Base-by-base conservation (phyloP, 2,113 vertebrate species). In the Nerophis ophidion region DNA sequence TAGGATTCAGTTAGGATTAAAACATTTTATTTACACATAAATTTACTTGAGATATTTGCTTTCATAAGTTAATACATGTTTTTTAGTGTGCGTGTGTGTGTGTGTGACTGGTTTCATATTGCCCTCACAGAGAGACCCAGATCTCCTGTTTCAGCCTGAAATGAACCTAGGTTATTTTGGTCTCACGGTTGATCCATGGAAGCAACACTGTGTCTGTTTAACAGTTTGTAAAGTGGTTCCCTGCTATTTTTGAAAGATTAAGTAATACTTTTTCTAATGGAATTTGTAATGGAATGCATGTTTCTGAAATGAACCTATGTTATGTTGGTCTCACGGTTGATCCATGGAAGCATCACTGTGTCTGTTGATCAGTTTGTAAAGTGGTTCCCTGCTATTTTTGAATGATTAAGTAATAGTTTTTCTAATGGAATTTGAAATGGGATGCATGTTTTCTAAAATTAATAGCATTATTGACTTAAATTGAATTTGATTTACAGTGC, bases 161-260 rank as follows among this genome's bases (percentile, higher is more conserved):
- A 61, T 71, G 47, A 16, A 54, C 38, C 13, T 40, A 57, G 63
- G 71, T 80, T 88, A 84, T 84, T 84, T 83, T 75, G 19, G 61
- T 72, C 35, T 64, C 63, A 55, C 12, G 42, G 50, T 75, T 60
- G 58, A 66, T 52, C 44, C 57, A 46, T 63, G 54, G 48, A 61
- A 75, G 67, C 51, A 44, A 57, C 61, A 65, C 73, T 66, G 56
- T 74, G 57, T 48, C 57, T 63, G 61, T 44, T 57, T 19, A 66
- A 50, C 48, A 62, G 61, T 56, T 46, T 58, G 40, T 49, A 5
- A 49, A 49, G 52, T 56, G 35, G 14, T 44, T 59, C 46, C 34
- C 40, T 60, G 12, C 5, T 7, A 50, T 50, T 66, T 61, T 63
- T 55, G 33, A 61, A 58, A 54, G 5, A 2, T 45, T 65, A 8